Evolutionary conservation across 2,888 invertebrate species (phyloP).

Genomic region (Biston stratarius): DNA sequence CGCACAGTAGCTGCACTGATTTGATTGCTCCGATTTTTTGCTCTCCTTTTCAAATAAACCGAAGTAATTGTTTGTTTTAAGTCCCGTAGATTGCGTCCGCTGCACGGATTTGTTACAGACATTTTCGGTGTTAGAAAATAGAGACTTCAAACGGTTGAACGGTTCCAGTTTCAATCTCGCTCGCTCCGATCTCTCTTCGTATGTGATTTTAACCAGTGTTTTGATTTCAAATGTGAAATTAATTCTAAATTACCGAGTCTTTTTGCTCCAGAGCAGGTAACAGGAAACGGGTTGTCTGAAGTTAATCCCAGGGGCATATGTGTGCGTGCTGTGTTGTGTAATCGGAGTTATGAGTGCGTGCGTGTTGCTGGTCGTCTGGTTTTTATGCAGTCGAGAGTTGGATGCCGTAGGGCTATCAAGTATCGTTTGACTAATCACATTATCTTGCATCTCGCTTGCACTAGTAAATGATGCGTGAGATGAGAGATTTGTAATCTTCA

Average conservation of each 20-base stretch:
- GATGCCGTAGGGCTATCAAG: slow-evolving; percentile 67
- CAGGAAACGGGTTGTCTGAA: slow-evolving; percentile 84
- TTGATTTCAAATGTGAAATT: slow-evolving; percentile 77
- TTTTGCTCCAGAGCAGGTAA: slow-evolving; percentile 82
- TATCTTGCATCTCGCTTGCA: slow-evolving; percentile 62
- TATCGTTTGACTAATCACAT: slow-evolving; percentile 69
- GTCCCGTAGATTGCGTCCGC: slow-evolving; percentile 79
- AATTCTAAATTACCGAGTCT: slow-evolving; percentile 79
- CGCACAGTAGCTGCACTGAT: slow-evolving; percentile 80
- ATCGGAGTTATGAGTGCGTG: slow-evolving; percentile 68
- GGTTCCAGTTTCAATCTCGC: slow-evolving; percentile 57
- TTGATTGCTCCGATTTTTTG: slow-evolving; percentile 82
- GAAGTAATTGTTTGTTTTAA: slow-evolving; percentile 86
- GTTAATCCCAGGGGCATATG: slow-evolving; percentile 72
- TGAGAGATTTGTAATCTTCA: slow-evolving; percentile 58
- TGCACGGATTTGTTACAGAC: slow-evolving; percentile 79
- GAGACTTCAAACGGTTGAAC: slow-evolving; percentile 76
- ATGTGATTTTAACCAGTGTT: slow-evolving; percentile 49
- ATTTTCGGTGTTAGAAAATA: slow-evolving; percentile 77
- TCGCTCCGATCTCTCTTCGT: slow-evolving; percentile 38
- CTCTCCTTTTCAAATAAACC: slow-evolving; percentile 82
- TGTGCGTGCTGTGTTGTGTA: slow-evolving; percentile 72
- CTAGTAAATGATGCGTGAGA: slow-evolving; percentile 55
- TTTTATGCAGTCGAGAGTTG: slow-evolving; percentile 69
- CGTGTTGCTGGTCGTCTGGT: slow-evolving; percentile 67